Evolutionary conservation across 1,140 invertebrate species (phyloP).

Genomic region (Cepaea nemoralis): DNA sequence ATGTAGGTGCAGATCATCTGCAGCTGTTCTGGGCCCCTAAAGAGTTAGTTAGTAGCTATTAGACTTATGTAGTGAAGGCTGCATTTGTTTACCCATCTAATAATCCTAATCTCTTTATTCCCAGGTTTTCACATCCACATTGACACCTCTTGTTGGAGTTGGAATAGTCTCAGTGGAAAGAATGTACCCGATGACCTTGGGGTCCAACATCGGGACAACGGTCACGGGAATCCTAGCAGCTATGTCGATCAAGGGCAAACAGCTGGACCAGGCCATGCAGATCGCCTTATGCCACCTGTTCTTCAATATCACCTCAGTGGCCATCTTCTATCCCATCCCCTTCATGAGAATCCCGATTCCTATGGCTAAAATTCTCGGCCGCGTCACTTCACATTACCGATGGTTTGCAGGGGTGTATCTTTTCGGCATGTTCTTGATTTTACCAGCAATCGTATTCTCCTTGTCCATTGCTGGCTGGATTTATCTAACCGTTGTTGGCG

Average conservation of each 20-base stretch:
- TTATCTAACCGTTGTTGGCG: constrained; percentile 55
- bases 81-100: too few relatives aligned
- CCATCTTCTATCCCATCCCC: constrained; percentile 78
- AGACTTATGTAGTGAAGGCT: too few relatives aligned
- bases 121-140: constrained; percentile 77
- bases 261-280: constrained; percentile 72
- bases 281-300: constrained; percentile 75
- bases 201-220: constrained; percentile 79
- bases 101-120: constrained; percentile 5
- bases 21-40: too few relatives aligned
- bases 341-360: constrained; percentile 74
- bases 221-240: constrained; percentile 76
- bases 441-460: constrained; percentile 73
- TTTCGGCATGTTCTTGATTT: constrained; percentile 74
- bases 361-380: constrained; percentile 74
- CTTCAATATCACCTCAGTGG: constrained; percentile 71
- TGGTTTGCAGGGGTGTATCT: constrained; percentile 77
- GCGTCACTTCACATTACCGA: constrained; percentile 74
- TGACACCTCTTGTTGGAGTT: constrained; percentile 78
- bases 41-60: too few relatives aligned
- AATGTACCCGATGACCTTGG: constrained; percentile 77
- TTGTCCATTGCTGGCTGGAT: constrained; percentile 69
- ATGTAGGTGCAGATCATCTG: too few relatives aligned
- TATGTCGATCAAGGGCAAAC: constrained; percentile 68
- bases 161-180: constrained; percentile 77